phyloP scores from a whole-genome alignment of 2,888 invertebrate genomes.

The Plebejus argus region DNA sequence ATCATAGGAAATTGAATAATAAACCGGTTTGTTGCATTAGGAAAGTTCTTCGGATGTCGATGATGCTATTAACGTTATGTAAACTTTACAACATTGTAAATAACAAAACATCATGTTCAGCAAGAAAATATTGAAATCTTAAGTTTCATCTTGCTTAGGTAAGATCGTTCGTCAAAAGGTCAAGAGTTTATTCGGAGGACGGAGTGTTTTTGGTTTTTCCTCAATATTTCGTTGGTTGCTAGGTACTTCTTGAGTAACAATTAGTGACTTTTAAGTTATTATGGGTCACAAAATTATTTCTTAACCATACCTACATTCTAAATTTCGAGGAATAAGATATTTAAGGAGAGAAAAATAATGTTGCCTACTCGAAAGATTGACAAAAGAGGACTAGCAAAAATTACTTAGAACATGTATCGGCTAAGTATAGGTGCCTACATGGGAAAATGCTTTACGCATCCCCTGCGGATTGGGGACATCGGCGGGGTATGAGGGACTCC shows the following conservation, averaged over 20 bases:
- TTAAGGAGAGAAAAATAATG: too few species aligned
- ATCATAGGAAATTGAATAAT: slow-evolving; percentile 4
- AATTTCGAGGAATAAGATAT: not conserved
- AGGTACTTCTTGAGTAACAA: not conserved
- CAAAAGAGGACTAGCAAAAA: not conserved
- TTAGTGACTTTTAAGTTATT: not conserved
- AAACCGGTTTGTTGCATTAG: slow-evolving; percentile 7
- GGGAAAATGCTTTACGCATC: not conserved
- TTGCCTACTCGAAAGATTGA: too few species aligned
- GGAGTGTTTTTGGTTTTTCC: not conserved
- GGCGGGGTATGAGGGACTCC: not conserved
- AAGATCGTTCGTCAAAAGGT: not conserved
- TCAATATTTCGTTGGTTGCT: not conserved
- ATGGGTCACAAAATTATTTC: too few species aligned
- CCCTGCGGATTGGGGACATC: not conserved
- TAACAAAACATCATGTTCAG: not conserved
- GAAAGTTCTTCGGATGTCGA: not conserved
- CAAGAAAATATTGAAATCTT: not conserved
- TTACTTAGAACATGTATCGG: not conserved
- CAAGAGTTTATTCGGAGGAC: not conserved
- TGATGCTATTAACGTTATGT: slow-evolving; percentile 6
- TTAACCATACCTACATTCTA: not conserved
- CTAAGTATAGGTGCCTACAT: too few species aligned
- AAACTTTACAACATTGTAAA: slow-evolving; percentile 20
- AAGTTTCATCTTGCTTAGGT: not conserved